Conservation (phyloP, 2,113 vertebrate species). For the human (Homo sapiens) region GRCh38 chr3:8888501-8889000, state of each 20-base stretch:
- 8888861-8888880: background rate
- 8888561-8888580: background rate
- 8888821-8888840: background rate
- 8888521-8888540: background rate
- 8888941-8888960: background rate
- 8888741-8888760: background rate
- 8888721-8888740: background rate
- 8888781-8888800: background rate
- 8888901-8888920: background rate
- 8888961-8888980: background rate
- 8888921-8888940: background rate
- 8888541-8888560: background rate
- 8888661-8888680: background rate
- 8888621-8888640: background rate
- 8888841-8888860: background rate
- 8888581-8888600: background rate
- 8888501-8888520: background rate
- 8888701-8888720: background rate
- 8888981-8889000: background rate
- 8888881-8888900: background rate
- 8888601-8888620: background rate
- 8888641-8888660: background rate
- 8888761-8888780: background rate
- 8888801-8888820: background rate
- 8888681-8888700: background rate